Evolutionary conservation across 2,888 invertebrate species (phyloP), one percentile per base, ranked within the genome.

Genomic region (Hirtodrosophila cameraria): DNA sequence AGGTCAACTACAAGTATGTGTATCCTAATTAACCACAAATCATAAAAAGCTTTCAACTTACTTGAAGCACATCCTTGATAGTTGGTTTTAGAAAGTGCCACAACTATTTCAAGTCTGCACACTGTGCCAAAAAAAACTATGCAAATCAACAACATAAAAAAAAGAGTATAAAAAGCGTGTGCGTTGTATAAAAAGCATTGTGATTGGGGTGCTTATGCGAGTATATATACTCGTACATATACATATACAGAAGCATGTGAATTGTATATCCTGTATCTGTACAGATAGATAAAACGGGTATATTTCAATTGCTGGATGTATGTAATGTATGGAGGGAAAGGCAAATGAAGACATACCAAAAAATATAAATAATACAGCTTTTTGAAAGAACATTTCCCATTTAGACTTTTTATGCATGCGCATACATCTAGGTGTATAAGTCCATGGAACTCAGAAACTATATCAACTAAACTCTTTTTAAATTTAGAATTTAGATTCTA

Each of bases 131-230:
- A n/a, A n/a, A 53, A 23, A 59, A 36, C 49, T 30, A 42, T 25
- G 33, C 30, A 50, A 16, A 1, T 28, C 42, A n/a, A n/a, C n/a
- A n/a, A n/a, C n/a, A 48, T 25, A 45, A 65, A 64, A 49, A 39
- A 43, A 36, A 53, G 39, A n/a, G n/a, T n/a, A n/a, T n/a, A 39
- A 59, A 38, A 41, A 20, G 18, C 18, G 7, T 2, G 5, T 33
- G 23, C 54, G 39, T 54, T 67, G 36, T 63, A 25, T 23, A 49
- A 70, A 52, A 43, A 35, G 27, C 65, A 43, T 30, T 65, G 46
- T 54, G 42, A 71, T 65, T 60, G 54, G 59, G 60, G 50, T 70
- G 49, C 36, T 62, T 66, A 54, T 38, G 38, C n/a, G n/a, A n/a
- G n/a, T n/a, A n/a, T 36, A 52, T 54, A 52, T 45, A 25, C 7